Conservation (phyloP, 2,113 vertebrate genomes). For the Corythaeola cristata region DNA sequence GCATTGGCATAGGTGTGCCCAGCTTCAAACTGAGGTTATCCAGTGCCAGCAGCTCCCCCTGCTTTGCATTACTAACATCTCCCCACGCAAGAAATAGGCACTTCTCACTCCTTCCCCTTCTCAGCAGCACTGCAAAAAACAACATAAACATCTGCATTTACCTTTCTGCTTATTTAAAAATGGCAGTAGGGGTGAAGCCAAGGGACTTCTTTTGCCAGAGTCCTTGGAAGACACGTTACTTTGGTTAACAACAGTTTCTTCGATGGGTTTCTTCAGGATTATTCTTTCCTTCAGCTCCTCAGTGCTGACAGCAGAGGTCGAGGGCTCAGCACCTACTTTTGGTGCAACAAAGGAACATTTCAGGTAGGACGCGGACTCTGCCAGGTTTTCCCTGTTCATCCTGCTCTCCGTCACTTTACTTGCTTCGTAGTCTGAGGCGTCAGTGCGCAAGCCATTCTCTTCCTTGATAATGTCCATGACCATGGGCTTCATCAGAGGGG, state of each 20-base stretch:
- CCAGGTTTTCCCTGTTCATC: slow-evolving; percentile 78
- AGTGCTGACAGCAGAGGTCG: neutral
- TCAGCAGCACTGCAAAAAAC: neutral
- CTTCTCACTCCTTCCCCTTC: neutral
- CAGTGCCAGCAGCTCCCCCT: neutral
- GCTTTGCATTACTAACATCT: neutral
- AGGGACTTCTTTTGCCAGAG: slow-evolving; percentile 5
- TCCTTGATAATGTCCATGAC: slow-evolving; percentile 78
- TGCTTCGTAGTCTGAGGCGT: slow-evolving; percentile 53
- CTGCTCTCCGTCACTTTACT: slow-evolving; percentile 64
- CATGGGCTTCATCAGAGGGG: slow-evolving; percentile 78
- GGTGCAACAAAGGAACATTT: slow-evolving; percentile 73
- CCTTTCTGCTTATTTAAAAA: slow-evolving; percentile 85
- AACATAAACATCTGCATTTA: slow-evolving; percentile 63
- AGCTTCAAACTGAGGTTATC: neutral
- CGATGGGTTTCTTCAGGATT: slow-evolving; percentile 56
- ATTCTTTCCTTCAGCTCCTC: slow-evolving; percentile 52
- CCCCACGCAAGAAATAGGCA: neutral
- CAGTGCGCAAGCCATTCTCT: slow-evolving; percentile 50
- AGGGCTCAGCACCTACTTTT: slow-evolving; percentile 69
- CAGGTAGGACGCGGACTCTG: slow-evolving; percentile 74
- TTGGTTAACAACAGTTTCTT: slow-evolving; percentile 31
- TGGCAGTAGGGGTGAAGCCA: slow-evolving; percentile 20
- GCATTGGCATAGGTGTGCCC: neutral
- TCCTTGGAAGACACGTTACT: slow-evolving; percentile 42